Evolutionary conservation across 2,797 vertebrate genomes (phyloP), one percentile per base, ranked within the genome.

Genomic region (Lindbergichthys nudifrons): DNA sequence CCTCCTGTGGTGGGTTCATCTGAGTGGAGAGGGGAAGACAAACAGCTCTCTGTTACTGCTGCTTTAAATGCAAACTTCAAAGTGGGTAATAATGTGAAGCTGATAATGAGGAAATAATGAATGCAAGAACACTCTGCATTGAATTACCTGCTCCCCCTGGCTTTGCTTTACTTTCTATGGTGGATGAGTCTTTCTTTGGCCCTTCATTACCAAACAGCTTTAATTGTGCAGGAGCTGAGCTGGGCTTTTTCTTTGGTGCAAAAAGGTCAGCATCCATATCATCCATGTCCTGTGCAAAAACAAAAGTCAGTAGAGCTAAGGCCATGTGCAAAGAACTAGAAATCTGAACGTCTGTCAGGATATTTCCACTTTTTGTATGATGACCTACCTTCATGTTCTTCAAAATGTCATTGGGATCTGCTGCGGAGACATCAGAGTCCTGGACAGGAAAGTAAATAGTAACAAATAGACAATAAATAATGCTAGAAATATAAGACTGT

Each of bases 241-340:
- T 86, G 9, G 89, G 75, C 80, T 94, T 97, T 83, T 87, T 94
- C 61, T 89, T 92, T 42, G 90, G 84, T 57, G 90, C 81, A 68
- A 97, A 93, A 65, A 97, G 92, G 21, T 96, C 95, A 2, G 94
- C 95, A 2, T 97, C 96, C 96, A 97, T 93, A 26, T 96, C 95
- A 1, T 97, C 96, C 46, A 96, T 93, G 61, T 95, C 93, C 97
- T 97, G 79, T 51, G 32, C 2, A 48, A 67, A 7, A 42, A 75
- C 2, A 48, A 26, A 64, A 26, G 16, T 51, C n/a, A 65, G 30
- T 26, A 3, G 58, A 70, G 3, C 19, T 32, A 19, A 36, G 18
- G 21, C 12, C 32, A 59, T 11, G 14, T 1, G 21, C n/a, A 47
- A 42, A 46, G 3, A 32, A 42, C 8, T 21, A 9, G 6, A 41